phyloP scores from a whole-genome alignment of 2,888 invertebrate genomes.

The Anorthoa munda region DNA sequence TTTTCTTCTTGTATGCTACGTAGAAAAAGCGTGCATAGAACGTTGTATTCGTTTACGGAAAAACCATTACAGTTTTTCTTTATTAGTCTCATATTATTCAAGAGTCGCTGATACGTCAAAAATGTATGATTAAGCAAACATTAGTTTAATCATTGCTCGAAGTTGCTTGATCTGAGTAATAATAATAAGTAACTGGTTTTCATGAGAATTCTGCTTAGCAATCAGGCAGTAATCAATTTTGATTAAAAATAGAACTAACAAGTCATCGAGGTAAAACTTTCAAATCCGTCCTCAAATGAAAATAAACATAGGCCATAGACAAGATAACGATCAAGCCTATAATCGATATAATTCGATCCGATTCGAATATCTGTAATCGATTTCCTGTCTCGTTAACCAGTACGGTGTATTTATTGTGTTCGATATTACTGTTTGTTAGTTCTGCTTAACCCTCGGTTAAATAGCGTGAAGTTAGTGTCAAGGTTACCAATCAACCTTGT shows the following conservation, averaged over 20 bases:
- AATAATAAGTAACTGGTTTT: too few species aligned
- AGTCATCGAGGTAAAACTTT: constrained; percentile 9
- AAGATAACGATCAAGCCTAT: constrained; percentile 12
- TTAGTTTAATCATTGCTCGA: not conserved
- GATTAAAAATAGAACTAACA: constrained; percentile 8
- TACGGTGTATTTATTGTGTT: constrained; percentile 48
- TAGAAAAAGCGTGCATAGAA: not conserved
- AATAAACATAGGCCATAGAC: constrained; percentile 33
- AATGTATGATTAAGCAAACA: not conserved
- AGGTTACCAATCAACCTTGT: constrained; percentile 64
- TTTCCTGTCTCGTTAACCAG: constrained; percentile 59
- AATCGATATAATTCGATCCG: constrained; percentile 53
- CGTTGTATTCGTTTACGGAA: not conserved
- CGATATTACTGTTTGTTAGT: constrained; percentile 53
- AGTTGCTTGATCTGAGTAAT: not conserved
- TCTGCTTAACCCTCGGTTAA: constrained; percentile 63
- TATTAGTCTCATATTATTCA: not conserved
- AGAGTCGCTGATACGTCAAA: not conserved
- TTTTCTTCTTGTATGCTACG: not conserved
- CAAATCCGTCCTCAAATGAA: not conserved
- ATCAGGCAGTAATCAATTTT: not conserved
- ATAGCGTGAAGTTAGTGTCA: constrained; percentile 70
- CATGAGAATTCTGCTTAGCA: too few species aligned
- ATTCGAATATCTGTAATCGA: constrained; percentile 59
- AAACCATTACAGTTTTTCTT: not conserved